These are phyloP conservation scores for Tokudaia tokunoshimensis DNA, from an alignment of 2,797 vertebrate species.

Conservation along the genomic window DNA sequence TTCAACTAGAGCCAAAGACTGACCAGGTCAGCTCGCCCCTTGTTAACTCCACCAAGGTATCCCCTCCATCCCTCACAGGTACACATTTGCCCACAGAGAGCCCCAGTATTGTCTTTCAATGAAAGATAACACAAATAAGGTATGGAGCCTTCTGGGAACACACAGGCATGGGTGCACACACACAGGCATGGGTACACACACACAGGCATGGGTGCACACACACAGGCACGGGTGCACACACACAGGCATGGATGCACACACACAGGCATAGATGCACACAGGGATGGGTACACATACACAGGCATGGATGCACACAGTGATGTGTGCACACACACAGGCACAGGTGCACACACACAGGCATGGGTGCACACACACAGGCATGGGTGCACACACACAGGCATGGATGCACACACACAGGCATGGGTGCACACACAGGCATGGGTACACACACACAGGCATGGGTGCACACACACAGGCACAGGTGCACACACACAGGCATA, in stretches of 20 bases:
- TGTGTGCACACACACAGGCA: no score
- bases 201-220: background rate
- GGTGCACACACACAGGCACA: background rate
- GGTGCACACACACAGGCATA: background rate
- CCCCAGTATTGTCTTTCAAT: background rate
- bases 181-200: background rate
- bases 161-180: no score
- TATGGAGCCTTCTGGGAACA: background rate
- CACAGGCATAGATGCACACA: background rate
- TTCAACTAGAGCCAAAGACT: background rate
- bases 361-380: no score
- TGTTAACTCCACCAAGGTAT: background rate
- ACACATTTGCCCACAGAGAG: background rate
- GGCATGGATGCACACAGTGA: no score
- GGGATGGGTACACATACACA: no score
- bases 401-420: background rate
- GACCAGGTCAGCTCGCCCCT: background rate
- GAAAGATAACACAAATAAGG: background rate
- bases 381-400: no score
- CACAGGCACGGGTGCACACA: background rate
- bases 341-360: no score
- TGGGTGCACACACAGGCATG: background rate
- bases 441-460: no score
- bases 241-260: background rate
- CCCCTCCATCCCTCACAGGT: rapidly evolving